These are phyloP conservation scores for Drosophila diplacantha DNA, from an alignment of 2,888 invertebrate genomes.

Conservation along the genomic window DNA sequence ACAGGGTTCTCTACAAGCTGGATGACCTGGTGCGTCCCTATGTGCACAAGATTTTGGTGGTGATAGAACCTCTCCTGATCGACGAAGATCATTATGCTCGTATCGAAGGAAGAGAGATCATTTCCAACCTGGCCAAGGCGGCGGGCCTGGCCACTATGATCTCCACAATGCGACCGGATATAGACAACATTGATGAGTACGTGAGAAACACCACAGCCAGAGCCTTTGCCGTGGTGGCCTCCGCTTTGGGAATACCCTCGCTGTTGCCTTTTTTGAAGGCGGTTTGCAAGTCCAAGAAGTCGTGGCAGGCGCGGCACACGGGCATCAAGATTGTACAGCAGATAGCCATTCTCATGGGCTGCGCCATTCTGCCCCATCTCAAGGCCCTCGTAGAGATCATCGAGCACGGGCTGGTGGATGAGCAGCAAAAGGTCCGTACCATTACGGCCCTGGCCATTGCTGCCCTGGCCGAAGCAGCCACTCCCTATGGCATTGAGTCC, in stretches of 20 bases:
- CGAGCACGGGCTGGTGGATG: conserved; percentile 98
- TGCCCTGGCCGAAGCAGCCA: conserved; percentile 98
- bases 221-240: conserved; percentile 99
- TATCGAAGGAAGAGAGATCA: conserved; percentile 99
- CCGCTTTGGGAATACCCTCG: conserved; percentile 97
- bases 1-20: conserved; percentile 97
- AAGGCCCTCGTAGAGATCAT: conserved; percentile 99
- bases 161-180: conserved; percentile 99
- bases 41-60: conserved; percentile 99
- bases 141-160: conserved; percentile 99
- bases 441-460: conserved; percentile 99
- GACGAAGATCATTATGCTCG: conserved; percentile 99
- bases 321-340: conserved; percentile 99
- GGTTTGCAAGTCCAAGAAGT: conserved; percentile 99
- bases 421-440: conserved; percentile 98
- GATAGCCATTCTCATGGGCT: conserved; percentile 99
- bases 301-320: conserved; percentile 98
- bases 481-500: conserved; percentile 99
- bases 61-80: conserved; percentile 98
- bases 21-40: conserved; percentile 99
- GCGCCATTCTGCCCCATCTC: conserved; percentile 98
- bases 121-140: conserved; percentile 99
- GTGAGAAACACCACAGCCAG: conserved; percentile 99
- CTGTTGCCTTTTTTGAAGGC: conserved; percentile 98
- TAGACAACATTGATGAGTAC: conserved; percentile 99